phyloP scores from a whole-genome alignment of 2,113 vertebrate genomes.

The Lucifuga dentata region DNA sequence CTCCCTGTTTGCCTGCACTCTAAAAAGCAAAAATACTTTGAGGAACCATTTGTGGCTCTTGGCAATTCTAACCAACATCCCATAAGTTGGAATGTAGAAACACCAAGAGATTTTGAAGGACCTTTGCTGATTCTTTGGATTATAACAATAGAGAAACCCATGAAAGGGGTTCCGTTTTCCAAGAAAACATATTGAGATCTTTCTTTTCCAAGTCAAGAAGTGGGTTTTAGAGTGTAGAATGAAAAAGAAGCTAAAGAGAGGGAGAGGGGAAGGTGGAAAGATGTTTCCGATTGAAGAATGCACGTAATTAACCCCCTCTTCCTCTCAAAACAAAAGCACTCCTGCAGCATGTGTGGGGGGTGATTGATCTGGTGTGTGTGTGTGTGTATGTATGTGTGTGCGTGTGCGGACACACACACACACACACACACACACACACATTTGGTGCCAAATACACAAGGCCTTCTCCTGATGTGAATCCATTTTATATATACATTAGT shows the following conservation, averaged over 20 bases:
- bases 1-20: slow-evolving; percentile 28
- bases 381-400: slow-evolving; percentile 15
- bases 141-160: no score
- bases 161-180: no score
- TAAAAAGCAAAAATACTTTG: slow-evolving; percentile 10
- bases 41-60: slow-evolving; percentile 2
- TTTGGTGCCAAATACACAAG: background rate
- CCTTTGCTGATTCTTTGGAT: no score
- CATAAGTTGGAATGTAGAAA: no score
- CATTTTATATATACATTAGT: slow-evolving; percentile 26
- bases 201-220: no score
- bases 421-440: background rate
- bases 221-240: slow-evolving; percentile 50
- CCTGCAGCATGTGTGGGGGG: slow-evolving; percentile 48
- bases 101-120: no score
- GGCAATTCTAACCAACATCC: no score
- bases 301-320: slow-evolving; percentile 72
- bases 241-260: slow-evolving; percentile 24
- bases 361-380: slow-evolving; percentile 35
- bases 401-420: background rate
- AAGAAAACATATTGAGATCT: no score
- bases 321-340: slow-evolving; percentile 70
- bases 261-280: slow-evolving; percentile 40
- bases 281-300: slow-evolving; percentile 78
- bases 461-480: slow-evolving; percentile 5